A percentile compares a stretch with the other conserved stretches of the same genome.
phyloP scores from a whole-genome alignment of 2,888 invertebrate genomes.

The Alsophila aescularia region DNA sequence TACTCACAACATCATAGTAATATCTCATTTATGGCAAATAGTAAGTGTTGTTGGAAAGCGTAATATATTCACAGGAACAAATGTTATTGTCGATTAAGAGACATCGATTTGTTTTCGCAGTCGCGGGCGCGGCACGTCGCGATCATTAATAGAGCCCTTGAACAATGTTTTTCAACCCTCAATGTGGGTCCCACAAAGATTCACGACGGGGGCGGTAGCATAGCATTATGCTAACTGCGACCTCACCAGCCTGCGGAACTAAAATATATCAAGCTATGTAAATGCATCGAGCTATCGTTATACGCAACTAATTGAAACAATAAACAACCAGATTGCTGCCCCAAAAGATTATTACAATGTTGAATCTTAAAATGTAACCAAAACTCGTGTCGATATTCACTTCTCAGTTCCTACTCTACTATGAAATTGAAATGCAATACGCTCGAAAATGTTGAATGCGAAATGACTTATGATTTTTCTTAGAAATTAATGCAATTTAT shows the following conservation, averaged over 20 bases:
- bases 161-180: conserved; percentile 51
- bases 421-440: conserved; percentile 1
- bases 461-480: conserved; percentile 23
- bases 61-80: conserved; percentile 57
- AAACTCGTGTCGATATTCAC: not conserved
- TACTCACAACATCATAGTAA: no score
- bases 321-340: not conserved
- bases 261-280: conserved; percentile 11
- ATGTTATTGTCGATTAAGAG: conserved; percentile 68
- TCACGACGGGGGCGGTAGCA: conserved; percentile 19
- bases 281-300: not conserved
- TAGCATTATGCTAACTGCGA: conserved; percentile 30
- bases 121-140: conserved; percentile 58
- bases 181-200: conserved; percentile 37
- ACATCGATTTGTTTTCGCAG: conserved; percentile 63
- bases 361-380: not conserved
- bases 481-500: conserved; percentile 32
- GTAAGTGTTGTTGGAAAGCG: conserved; percentile 42
- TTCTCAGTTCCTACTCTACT: not conserved
- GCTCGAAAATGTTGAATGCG: not conserved
- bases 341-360: not conserved
- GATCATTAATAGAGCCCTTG: conserved; percentile 62
- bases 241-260: conserved; percentile 9
- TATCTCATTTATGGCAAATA: conserved; percentile 29
- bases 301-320: not conserved